Conservation (phyloP, 1,140 invertebrate species). For the Colletes gigas region DNA sequence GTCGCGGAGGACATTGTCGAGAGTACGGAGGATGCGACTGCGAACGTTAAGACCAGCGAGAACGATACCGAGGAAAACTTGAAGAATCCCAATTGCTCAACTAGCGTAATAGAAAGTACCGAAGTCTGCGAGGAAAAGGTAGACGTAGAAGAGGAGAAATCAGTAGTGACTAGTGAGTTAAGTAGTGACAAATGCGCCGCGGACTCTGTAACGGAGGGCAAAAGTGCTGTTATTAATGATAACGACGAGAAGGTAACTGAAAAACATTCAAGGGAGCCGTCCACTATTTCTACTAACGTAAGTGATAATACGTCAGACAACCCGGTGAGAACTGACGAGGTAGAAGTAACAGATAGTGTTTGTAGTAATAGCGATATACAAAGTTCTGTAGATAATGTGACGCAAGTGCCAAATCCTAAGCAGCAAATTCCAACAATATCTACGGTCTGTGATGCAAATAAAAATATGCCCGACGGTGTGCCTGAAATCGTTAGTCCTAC, state of each 20-base stretch:
- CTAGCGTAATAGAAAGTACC: constrained; percentile 74
- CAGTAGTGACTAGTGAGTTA: constrained; percentile 65
- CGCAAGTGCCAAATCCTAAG: constrained; percentile 82
- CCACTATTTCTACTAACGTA: constrained; percentile 83
- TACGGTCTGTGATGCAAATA: constrained; percentile 86
- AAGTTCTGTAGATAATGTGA: constrained; percentile 80
- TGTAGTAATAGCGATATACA: constrained; percentile 80
- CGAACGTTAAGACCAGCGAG: constrained; percentile 32
- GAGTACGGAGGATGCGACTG: constrained; percentile 16
- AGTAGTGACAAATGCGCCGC: constrained; percentile 66
- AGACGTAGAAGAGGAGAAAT: constrained; percentile 60
- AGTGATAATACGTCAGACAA: constrained; percentile 79
- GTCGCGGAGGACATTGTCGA: constrained; percentile 16
- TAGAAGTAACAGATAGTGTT: constrained; percentile 78
- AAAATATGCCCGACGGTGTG: constrained; percentile 79
- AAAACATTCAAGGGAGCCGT: constrained; percentile 81
- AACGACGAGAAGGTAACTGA: constrained; percentile 71
- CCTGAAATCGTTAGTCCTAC: constrained; percentile 80
- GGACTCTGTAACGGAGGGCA: constrained; percentile 63
- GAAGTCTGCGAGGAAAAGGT: constrained; percentile 50
- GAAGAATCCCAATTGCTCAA: constrained; percentile 77
- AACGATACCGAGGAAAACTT: constrained; percentile 55
- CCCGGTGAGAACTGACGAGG: constrained; percentile 72
- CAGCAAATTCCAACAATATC: constrained; percentile 88
- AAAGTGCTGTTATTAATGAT: constrained; percentile 79